Percentiles rank a stretch among this genome's conserved stretches.
phyloP scores from a whole-genome alignment of 2,888 invertebrate species.

The Dichetophora obliterata region DNA sequence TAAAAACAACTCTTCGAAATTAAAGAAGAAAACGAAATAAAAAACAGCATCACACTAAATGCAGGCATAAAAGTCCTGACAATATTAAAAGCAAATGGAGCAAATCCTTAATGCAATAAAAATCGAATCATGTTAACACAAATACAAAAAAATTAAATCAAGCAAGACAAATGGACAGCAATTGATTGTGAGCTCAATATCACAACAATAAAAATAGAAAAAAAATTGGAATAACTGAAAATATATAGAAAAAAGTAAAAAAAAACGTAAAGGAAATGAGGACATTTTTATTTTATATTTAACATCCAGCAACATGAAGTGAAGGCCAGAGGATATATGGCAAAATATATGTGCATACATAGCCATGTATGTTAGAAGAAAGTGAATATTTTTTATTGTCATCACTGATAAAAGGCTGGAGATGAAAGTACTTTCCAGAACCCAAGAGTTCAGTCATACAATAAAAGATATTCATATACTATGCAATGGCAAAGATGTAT shows the following conservation, averaged over 20 bases:
- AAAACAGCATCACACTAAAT: too few species aligned
- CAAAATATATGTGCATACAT: not conserved
- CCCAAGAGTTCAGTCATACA: too few species aligned
- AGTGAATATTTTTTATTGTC: slow-evolving; percentile 19
- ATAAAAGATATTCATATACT: not conserved
- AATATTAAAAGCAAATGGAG: slow-evolving; percentile 58
- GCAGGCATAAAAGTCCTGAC: slow-evolving; percentile 7
- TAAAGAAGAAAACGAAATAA: too few species aligned
- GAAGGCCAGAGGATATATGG: slow-evolving; percentile 6
- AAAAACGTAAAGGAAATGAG: slow-evolving; percentile 9
- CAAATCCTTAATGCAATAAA: slow-evolving; percentile 56
- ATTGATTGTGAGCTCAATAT: slow-evolving; percentile 45
- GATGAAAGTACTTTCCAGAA: too few species aligned
- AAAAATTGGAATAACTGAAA: slow-evolving; percentile 17
- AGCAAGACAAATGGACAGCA: slow-evolving; percentile 56
- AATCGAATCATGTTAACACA: slow-evolving; percentile 59
- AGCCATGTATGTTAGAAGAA: not conserved
- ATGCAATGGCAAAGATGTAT: not conserved
- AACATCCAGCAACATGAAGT: not conserved
- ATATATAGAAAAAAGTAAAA: not conserved
- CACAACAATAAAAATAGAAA: slow-evolving; percentile 35
- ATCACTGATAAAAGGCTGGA: slow-evolving; percentile 4
- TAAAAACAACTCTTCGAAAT: too few species aligned
- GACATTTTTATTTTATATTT: slow-evolving; percentile 30
- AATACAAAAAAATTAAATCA: slow-evolving; percentile 55